Percentiles rank a stretch among this genome's conserved stretches.
These are phyloP conservation scores for Zygaena filipendulae DNA, from an alignment of 2,888 invertebrate species.

Conservation along the genomic window DNA sequence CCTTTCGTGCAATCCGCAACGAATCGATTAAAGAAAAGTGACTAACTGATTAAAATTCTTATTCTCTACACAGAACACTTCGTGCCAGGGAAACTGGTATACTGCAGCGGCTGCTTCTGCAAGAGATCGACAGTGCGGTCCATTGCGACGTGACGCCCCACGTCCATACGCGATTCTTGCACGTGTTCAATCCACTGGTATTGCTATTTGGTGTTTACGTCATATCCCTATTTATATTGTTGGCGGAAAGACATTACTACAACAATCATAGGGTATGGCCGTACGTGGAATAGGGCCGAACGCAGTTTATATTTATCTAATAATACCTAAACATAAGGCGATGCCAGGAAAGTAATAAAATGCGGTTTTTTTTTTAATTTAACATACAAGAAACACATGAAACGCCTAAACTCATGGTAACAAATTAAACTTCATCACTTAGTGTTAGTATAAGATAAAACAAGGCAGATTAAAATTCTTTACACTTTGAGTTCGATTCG, in stretches of 20 bases:
- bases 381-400: too few relatives aligned
- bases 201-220: constrained; percentile 19
- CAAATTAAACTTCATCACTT: too few relatives aligned
- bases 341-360: too few relatives aligned
- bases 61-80: constrained; percentile 23
- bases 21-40: constrained; percentile 5
- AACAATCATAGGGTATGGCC: constrained; percentile 26
- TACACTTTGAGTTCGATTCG: too few relatives aligned
- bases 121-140: not conserved
- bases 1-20: too few relatives aligned
- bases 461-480: too few relatives aligned
- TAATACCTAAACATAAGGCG: too few relatives aligned
- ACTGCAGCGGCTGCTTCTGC: constrained; percentile 8
- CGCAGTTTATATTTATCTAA: too few relatives aligned
- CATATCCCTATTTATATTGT: constrained; percentile 21
- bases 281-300: constrained; percentile 32
- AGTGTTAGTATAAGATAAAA: too few relatives aligned
- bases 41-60: not conserved
- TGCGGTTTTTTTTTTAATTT: too few relatives aligned
- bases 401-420: too few relatives aligned
- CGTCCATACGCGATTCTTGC: constrained; percentile 15
- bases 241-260: constrained; percentile 24
- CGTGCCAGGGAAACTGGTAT: constrained; percentile 31
- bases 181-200: constrained; percentile 24
- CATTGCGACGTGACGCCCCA: constrained; percentile 1